Base-by-base conservation (phyloP, 2,113 vertebrate genomes). In the Oncorhynchus masou region DNA sequence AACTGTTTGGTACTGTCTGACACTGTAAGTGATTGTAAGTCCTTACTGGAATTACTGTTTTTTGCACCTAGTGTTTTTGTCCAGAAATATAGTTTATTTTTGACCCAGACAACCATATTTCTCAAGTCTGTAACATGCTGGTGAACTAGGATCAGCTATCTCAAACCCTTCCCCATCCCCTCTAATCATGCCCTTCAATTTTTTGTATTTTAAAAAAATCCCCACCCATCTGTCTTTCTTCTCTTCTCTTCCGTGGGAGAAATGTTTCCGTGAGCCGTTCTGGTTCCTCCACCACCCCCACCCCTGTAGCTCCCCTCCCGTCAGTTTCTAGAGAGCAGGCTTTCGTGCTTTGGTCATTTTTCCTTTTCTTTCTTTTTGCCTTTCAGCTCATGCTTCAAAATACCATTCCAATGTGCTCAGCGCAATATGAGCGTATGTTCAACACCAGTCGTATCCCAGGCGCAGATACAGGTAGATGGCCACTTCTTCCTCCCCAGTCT, bases 321-420 rank as follows among this genome's bases (percentile, higher is more conserved):
- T 51, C 49, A 51, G 19, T 73, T 54, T 76, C 70, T 79, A 83
- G 73, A 68, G 82, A 88, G 84, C 83, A 88, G 85, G 89, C 34
- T 51, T 87, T 79, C 15, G 49, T 51, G 49, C 49, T 51, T 16
- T 13, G 15, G 49, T 51, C 49, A 51, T 51, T 91, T 25, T 29
- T 25, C 74, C 74, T 90, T 89, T 27, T 66, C 88, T 27, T 66
- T 86, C 88, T 89, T 83, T 87, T 93, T 94, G 85, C 92, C 86
- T 93, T 93, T 91, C 92, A 94, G 93, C 93, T 94, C 91, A 94
- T 94, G 92, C 57, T 95, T 94, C 95, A 94, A 81, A 94, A 96
- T 87, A 96, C 96, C 71, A 91, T 99, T 84, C 97, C 97, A n/a
- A 96, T 99, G 90, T 99, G 97, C 91, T 99, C 97, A n/a, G 90